phyloP scores from a whole-genome alignment of 2,113 vertebrate species.

The Dolichallabes microphthalmus region DNA sequence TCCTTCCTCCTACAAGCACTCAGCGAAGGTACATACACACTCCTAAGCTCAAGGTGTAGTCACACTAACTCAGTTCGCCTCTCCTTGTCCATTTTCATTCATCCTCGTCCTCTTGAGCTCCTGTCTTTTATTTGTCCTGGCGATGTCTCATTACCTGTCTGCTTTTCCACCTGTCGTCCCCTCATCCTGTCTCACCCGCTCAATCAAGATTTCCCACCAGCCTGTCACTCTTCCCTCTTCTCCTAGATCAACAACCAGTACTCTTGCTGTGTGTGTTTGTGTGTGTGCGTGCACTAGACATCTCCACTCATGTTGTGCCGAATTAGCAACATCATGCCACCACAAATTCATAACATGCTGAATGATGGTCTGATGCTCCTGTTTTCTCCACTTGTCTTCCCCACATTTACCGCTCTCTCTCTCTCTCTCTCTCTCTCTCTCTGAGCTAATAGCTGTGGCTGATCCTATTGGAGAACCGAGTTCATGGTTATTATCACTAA shows the following conservation, averaged over 20 bases:
- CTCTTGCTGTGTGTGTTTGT: not conserved
- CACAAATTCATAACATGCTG: conserved; percentile 31
- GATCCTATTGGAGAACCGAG: conserved; percentile 35
- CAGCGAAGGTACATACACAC: conserved; percentile 65
- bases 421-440: not conserved
- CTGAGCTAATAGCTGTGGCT: conserved; percentile 13
- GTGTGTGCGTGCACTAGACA: conserved; percentile 15
- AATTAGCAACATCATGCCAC: conserved; percentile 34
- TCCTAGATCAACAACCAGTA: conserved; percentile 17
- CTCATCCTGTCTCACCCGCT: conserved; percentile 38
- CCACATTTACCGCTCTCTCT: conserved; percentile 24
- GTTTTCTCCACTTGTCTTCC: conserved; percentile 14
- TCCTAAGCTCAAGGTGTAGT: conserved; percentile 1
- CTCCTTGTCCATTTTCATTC: conserved; percentile 10
- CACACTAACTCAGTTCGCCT: conserved; percentile 8
- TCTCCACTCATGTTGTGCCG: conserved; percentile 15
- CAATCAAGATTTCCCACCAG: conserved; percentile 26
- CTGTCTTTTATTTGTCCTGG: conserved; percentile 28
- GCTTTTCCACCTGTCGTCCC: conserved; percentile 30
- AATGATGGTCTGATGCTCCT: conserved; percentile 40
- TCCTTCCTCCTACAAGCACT: conserved; percentile 66
- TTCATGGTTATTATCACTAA: conserved; percentile 52
- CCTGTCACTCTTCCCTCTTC: conserved; percentile 36
- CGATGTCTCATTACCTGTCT: conserved; percentile 33
- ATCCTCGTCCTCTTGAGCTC: conserved; percentile 16